These are phyloP conservation scores for Paramormyrops kingsleyae DNA, from an alignment of 2,113 vertebrate genomes.

Conservation along the genomic window DNA sequence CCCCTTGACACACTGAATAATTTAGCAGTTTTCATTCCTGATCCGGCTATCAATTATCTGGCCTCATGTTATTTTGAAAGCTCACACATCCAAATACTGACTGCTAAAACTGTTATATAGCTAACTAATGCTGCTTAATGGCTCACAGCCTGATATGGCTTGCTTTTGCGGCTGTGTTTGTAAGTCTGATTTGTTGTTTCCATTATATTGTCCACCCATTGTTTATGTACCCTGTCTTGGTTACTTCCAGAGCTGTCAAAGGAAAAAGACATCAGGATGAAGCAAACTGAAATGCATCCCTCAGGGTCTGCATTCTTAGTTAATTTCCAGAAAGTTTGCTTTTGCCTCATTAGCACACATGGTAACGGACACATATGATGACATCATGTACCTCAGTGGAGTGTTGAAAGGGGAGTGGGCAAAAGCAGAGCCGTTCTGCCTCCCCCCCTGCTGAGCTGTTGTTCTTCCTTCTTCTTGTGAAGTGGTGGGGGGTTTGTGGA, in stretches of 20 bases:
- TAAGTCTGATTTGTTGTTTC: not conserved
- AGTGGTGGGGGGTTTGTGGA: constrained; percentile 43
- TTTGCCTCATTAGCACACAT: constrained; percentile 38
- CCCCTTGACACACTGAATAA: not conserved
- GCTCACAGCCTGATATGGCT: not conserved
- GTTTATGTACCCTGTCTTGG: not conserved
- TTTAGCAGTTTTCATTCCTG: not conserved
- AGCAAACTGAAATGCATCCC: not conserved
- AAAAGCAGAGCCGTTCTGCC: constrained; percentile 88
- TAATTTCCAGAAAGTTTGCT: constrained; percentile 43
- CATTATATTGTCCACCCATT: not conserved
- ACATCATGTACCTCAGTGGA: constrained; percentile 77
- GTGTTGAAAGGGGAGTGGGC: constrained; percentile 62
- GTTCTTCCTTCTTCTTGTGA: constrained; percentile 79
- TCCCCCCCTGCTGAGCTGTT: constrained; percentile 78
- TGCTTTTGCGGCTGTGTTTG: not conserved
- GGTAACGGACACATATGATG: constrained; percentile 61
- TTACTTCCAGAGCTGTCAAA: not conserved
- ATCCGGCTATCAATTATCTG: not conserved
- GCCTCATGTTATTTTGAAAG: not conserved
- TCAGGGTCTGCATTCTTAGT: constrained; percentile 37
- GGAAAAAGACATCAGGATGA: constrained; percentile 1
- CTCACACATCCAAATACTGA: not conserved
- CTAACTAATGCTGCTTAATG: not conserved
- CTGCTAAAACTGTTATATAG: not conserved